Base-by-base conservation (phyloP, 2,888 invertebrate species). In the Rotaria socialis region DNA sequence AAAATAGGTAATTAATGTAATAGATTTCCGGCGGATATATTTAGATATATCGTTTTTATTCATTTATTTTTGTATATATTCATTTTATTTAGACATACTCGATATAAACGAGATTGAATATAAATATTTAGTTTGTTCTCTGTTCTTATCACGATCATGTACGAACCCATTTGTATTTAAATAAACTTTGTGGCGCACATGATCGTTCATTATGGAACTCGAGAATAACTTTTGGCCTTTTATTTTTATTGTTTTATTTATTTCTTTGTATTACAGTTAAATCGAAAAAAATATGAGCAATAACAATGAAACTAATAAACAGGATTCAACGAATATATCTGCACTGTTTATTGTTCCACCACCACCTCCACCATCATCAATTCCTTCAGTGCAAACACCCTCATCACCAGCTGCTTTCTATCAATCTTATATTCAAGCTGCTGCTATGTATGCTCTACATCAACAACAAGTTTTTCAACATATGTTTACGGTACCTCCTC, bases 381-480 rank as follows among this genome's bases (percentile, higher is more conserved):
- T 67, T 16, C 19, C 67, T 35, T 67, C 67, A 19, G 19, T 67
- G 35, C 35, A 35, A 35, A 35, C 67, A 67, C 35, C 67, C 10
- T 8, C 27, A 67, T 35, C 16, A 19, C 19, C 67, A 19, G 27
- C 60, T 27, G 16, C 16, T 19, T 14, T 67, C 19, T 35, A 67
- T 19, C 67, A 67, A 27, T 67, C 67, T 35, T 67, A 41, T 67
- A 19, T 67, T 16, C 67, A 67, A 67, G 67, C 67, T 67, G 35
- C 67, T 19, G 35, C 67, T 27, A 67, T 67, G 67, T 67, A 67
- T 35, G 67, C 67, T 24, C 67, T 35, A 35, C 27, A 35, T 27
- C 67, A 67, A 35, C 67, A 67, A 19, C 67, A 67, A 67, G 35
- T 67, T 67, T 67, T 67, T 67, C 67, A 67, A 67, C 67, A 41